Evolutionary conservation across 2,113 vertebrate genomes (phyloP).

Genomic region (Daubentonia madagascariensis): DNA sequence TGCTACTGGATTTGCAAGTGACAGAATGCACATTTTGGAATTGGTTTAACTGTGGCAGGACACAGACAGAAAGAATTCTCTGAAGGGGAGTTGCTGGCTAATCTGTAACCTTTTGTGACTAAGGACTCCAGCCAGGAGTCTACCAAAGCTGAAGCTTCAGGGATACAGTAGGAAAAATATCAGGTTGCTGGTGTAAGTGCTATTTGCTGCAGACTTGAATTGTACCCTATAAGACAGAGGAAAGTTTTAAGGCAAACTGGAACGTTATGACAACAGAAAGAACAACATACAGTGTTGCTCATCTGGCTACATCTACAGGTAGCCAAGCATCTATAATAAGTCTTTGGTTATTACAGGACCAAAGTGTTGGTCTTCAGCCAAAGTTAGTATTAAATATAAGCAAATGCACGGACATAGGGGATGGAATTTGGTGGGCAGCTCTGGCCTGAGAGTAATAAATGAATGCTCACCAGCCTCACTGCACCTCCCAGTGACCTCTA

Average conservation of each 20-base stretch:
- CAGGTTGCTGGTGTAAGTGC: background rate
- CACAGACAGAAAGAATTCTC: no score
- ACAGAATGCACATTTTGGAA: background rate
- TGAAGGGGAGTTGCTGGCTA: background rate
- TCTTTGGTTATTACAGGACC: background rate
- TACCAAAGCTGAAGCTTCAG: background rate
- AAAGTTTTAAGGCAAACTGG: background rate
- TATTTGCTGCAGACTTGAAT: background rate
- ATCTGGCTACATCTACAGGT: background rate
- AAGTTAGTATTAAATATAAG: background rate
- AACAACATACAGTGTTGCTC: background rate
- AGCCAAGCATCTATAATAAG: background rate
- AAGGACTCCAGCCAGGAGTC: background rate
- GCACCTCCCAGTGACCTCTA: background rate
- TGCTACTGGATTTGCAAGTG: background rate
- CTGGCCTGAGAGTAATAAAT: accelerated
- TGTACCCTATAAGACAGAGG: background rate
- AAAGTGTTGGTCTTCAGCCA: background rate
- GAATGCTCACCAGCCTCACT: accelerated
- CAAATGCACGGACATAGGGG: background rate
- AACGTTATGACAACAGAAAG: background rate
- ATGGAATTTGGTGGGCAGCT: accelerated
- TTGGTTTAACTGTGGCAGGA: background rate
- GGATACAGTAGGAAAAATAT: background rate
- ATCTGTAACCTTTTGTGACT: background rate